Percentiles rank a stretch among this genome's conserved stretches.
These are phyloP conservation scores for Ptychadena robeensis DNA, from an alignment of 2,797 vertebrate species.

Conservation along the genomic window DNA sequence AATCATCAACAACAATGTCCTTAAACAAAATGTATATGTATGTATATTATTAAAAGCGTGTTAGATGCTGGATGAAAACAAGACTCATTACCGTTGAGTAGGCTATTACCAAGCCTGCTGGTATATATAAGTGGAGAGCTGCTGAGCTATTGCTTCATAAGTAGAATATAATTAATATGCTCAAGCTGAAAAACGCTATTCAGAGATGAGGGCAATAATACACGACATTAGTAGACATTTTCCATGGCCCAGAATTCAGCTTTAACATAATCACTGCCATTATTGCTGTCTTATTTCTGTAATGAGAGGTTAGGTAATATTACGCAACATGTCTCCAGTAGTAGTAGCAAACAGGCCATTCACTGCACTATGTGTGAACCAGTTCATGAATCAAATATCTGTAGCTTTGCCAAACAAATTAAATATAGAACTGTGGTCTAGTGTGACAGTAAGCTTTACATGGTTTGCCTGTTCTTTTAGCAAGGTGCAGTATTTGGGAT, in stretches of 20 bases:
- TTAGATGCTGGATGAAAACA: too few species aligned
- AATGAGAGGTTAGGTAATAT: slow-evolving; percentile 1
- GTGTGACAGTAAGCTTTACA: neutral
- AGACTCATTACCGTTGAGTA: too few species aligned
- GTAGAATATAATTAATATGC: neutral
- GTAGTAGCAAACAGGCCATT: neutral
- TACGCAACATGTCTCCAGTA: neutral
- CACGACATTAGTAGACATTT: neutral
- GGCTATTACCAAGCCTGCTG: neutral
- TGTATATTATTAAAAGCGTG: too few species aligned
- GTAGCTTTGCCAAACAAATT: neutral
- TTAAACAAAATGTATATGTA: too few species aligned
- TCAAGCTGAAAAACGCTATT: neutral
- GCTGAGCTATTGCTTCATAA: neutral
- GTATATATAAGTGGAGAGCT: neutral
- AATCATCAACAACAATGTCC: too few species aligned
- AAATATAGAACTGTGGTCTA: neutral
- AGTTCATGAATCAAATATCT: neutral
- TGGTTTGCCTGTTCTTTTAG: neutral
- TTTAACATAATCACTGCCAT: neutral
- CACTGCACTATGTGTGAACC: neutral
- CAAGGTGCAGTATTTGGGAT: neutral
- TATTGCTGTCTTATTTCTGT: neutral
- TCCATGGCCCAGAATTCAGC: neutral
- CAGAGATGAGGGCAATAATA: neutral